Base-by-base conservation (phyloP, 2,113 vertebrate genomes). In the Tamias sibiricus region DNA sequence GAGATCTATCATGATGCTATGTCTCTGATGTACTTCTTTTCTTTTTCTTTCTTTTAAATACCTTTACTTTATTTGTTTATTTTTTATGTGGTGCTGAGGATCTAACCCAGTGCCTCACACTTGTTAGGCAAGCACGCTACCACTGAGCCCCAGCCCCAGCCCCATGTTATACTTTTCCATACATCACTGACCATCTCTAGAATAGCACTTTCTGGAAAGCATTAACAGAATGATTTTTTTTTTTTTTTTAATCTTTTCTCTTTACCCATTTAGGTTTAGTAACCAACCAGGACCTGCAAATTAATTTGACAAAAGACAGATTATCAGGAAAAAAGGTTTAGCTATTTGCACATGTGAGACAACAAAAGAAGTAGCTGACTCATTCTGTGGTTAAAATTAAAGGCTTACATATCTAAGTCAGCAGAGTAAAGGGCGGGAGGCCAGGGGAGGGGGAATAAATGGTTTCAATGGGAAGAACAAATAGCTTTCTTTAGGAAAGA, bases 281-380 rank as follows among this genome's bases (percentile, higher is more conserved):
- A 71, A 66, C 32, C 71, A 71, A 66, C n/a, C 57, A 35, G 59
- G 37, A 10, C 8, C 62, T 81, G 26, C 20, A 37, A 64, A 87
- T 95, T 72, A 95, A 95, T 95, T 17, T 44, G 77, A 71, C 4
- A 42, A 92, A 87, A 30, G 32, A 44, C 40, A 77, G 26, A 26
- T 40, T 42, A 44, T 26, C 14, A 74, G 68, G 12, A 85, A 28
- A 28, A 90, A 42, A 92, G 40, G 24, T 22, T 30, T 57, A 62
- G 7, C 68, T 40, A 44, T 44, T 57, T 93, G 64, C 10, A n/a
- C 8, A 32, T 2, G 10, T 28, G 10, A 87, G n/a, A 12, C 81
- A 82, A 64, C 47, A 75, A 57, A 92, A 75, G 52, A 35, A 90
- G 37, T 10, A 35, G n/a, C 32, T 49, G 49, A 8, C 10, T 83